Evolutionary conservation across 2,888 invertebrate genomes (phyloP), one percentile per base, ranked within the genome.

Genomic region (Chromoteleia sp.): DNA sequence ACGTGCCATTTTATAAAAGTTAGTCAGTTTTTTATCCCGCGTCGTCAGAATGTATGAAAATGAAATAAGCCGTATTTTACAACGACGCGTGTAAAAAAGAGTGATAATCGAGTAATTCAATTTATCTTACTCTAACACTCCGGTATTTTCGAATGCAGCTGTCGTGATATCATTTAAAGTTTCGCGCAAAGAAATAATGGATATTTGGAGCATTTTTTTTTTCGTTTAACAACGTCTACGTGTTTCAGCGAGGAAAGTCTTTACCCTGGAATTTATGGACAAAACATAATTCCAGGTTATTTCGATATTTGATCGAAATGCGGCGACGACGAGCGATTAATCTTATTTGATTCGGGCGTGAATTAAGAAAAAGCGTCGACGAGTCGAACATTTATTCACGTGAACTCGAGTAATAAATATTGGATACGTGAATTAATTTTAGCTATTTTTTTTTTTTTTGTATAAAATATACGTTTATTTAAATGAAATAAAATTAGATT

Each of bases 391-490:
- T n/a, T n/a, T n/a, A n/a, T n/a, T n/a, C n/a, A n/a, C n/a, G n/a
- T n/a, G n/a, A n/a, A n/a, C n/a, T n/a, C n/a, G n/a, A n/a, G n/a
- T n/a, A n/a, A n/a, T n/a, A n/a, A n/a, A n/a, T n/a, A n/a, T n/a
- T n/a, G n/a, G n/a, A n/a, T n/a, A n/a, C n/a, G 12, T 39, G 39
- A 43, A 45, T 61, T 41, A 41, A 59, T 59, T 59, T 59, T 59
- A n/a, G n/a, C n/a, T n/a, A n/a, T n/a, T n/a, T n/a, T n/a, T n/a
- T n/a, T n/a, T n/a, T n/a, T n/a, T n/a, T n/a, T n/a, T n/a, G n/a
- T n/a, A n/a, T n/a, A n/a, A n/a, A n/a, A n/a, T n/a, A n/a, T n/a
- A n/a, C n/a, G n/a, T n/a, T n/a, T n/a, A n/a, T n/a, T n/a, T n/a
- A n/a, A n/a, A n/a, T n/a, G n/a, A n/a, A n/a, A n/a, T n/a, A n/a